These are phyloP conservation scores for Drosophila sp. DNA, from an alignment of 1,140 invertebrate genomes.

Conservation along the genomic window DNA sequence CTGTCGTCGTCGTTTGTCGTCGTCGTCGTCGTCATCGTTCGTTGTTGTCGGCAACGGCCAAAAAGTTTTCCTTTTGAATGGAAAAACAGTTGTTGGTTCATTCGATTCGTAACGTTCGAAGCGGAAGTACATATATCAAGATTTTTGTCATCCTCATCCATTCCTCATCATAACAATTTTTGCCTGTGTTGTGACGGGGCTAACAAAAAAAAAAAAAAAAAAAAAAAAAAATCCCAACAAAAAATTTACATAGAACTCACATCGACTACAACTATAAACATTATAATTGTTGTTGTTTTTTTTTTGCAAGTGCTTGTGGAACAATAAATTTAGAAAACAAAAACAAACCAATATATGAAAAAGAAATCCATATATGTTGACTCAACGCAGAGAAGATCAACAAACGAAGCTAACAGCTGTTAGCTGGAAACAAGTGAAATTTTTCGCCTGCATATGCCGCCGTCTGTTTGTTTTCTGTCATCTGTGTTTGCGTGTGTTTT, in stretches of 20 bases:
- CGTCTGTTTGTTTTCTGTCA: background rate
- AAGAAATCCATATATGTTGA: background rate
- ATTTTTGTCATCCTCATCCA: background rate
- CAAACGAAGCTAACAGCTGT: constrained; percentile 4
- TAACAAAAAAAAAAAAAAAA: background rate
- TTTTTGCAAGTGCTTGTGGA: too few species aligned
- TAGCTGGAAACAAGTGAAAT: constrained; percentile 5
- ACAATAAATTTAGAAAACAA: background rate
- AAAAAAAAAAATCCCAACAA: too few species aligned
- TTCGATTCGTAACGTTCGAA: constrained; percentile 80
- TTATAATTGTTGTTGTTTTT: too few species aligned
- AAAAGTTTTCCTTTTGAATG: constrained; percentile 82
- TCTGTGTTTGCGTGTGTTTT: constrained; percentile 1
- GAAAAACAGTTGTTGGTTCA: constrained; percentile 76
- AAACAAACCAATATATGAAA: background rate
- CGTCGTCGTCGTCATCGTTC: constrained; percentile 36
- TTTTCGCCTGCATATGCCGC: background rate
- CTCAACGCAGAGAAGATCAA: background rate
- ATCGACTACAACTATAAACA: background rate
- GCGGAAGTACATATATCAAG: constrained; percentile 65
- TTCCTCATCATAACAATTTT: background rate
- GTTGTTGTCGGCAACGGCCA: constrained; percentile 36
- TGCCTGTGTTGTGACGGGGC: background rate
- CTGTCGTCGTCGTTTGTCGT: constrained; percentile 25
- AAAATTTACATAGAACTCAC: too few species aligned